Evolutionary conservation across 2,888 invertebrate species (phyloP).

Genomic region (Drosophila recens): DNA sequence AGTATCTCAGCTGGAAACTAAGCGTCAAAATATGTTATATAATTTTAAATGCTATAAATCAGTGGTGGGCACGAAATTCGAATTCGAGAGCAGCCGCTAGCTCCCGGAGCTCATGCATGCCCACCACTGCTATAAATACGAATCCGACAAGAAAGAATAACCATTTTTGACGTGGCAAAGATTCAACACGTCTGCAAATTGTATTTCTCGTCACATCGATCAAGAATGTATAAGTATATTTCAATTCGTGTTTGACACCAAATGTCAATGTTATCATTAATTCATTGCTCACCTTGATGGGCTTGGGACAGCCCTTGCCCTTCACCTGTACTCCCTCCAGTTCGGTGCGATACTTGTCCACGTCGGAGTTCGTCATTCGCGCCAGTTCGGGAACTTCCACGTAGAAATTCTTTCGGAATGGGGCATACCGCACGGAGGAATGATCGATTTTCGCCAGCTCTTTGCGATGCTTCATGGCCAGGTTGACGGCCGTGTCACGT

Average conservation of each 20-base stretch:
- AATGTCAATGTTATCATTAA: not conserved
- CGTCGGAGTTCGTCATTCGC: constrained; percentile 94
- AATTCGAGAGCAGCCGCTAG: too few species aligned
- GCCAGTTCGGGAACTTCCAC: constrained; percentile 98
- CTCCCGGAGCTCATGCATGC: too few species aligned
- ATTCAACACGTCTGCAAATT: not conserved
- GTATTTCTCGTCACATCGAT: not conserved
- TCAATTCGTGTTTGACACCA: not conserved
- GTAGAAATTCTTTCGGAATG: constrained; percentile 98
- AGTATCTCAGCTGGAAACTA: too few species aligned
- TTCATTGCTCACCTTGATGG: constrained; percentile 88
- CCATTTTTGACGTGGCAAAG: not conserved
- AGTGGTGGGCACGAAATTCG: too few species aligned
- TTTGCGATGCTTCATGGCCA: constrained; percentile 95
- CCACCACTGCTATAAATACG: not conserved
- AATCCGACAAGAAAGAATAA: not conserved
- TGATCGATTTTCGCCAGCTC: constrained; percentile 98
- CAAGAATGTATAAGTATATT: not conserved
- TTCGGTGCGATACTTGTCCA: constrained; percentile 93
- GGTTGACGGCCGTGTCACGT: constrained; percentile 94
- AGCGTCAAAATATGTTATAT: too few species aligned
- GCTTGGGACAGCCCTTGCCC: constrained; percentile 98
- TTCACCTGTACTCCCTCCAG: constrained; percentile 98
- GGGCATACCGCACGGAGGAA: constrained; percentile 92
- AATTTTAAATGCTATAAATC: not conserved